A percentile compares a stretch with the other conserved stretches of the same genome.
phyloP scores from a whole-genome alignment of 1,140 invertebrate genomes.

The Drosophila saltans region DNA sequence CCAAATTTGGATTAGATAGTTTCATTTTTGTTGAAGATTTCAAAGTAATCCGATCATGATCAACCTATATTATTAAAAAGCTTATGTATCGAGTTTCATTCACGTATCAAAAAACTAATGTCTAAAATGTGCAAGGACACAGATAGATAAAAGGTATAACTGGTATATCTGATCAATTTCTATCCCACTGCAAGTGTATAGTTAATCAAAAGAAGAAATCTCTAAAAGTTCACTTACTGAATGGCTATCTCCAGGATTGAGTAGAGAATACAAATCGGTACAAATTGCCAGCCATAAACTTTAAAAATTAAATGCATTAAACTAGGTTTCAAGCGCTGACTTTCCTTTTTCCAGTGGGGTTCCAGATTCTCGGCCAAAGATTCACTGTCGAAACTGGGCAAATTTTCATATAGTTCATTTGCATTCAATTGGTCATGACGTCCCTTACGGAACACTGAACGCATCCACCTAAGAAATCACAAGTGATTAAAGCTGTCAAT shows the following conservation, averaged over 20 bases:
- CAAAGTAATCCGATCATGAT: no score
- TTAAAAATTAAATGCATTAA: slow-evolving; percentile 85
- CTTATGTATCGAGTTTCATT: no score
- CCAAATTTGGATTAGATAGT: no score
- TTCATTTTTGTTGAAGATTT: no score
- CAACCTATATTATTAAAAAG: no score
- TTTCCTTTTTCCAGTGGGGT: slow-evolving; percentile 84
- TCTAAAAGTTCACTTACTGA: slow-evolving; percentile 51
- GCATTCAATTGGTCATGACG: slow-evolving; percentile 79
- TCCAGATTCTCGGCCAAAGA: slow-evolving; percentile 83
- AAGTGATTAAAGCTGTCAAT: slow-evolving; percentile 22
- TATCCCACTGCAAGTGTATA: no score
- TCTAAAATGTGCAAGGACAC: no score
- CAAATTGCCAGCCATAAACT: slow-evolving; percentile 84
- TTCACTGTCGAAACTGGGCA: slow-evolving; percentile 82
- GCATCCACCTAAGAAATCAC: slow-evolving; percentile 70
- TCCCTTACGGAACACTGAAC: slow-evolving; percentile 80
- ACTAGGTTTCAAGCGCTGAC: slow-evolving; percentile 83
- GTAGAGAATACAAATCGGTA: slow-evolving; percentile 66
- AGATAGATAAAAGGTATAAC: no score
- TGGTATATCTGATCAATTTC: no score
- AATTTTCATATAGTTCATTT: slow-evolving; percentile 83
- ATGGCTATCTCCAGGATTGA: slow-evolving; percentile 63
- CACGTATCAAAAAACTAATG: no score
- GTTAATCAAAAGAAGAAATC: not conserved